Percentiles rank a stretch among this genome's conserved stretches.
These are phyloP conservation scores for Prionailurus viverrinus DNA, from an alignment of 2,113 vertebrate species.

Conservation along the genomic window DNA sequence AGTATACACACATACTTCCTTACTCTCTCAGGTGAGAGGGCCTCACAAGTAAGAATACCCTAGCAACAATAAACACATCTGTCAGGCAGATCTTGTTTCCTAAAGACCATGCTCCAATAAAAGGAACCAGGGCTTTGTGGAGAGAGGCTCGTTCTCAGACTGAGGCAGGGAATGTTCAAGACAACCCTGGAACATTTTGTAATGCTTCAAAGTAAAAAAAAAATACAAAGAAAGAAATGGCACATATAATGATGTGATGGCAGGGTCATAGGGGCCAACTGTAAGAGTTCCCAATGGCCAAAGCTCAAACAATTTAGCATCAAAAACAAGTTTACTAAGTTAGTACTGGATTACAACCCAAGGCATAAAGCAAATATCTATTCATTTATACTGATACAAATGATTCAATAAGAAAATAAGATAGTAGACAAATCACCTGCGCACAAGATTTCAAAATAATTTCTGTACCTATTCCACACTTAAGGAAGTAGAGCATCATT, in stretches of 20 bases:
- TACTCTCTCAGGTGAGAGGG: background rate
- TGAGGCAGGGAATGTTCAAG: background rate
- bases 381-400: background rate
- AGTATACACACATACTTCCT: background rate
- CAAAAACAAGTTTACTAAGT: background rate
- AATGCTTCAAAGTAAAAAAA: background rate
- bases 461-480: background rate
- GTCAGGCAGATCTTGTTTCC: background rate
- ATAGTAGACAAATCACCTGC: background rate
- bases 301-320: background rate
- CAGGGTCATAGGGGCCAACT: no score
- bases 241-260: no score
- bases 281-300: background rate
- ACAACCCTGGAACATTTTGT: background rate
- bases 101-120: background rate
- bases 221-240: background rate
- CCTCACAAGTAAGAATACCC: background rate
- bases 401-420: background rate
- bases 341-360: background rate
- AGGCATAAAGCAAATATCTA: background rate
- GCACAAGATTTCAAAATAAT: background rate
- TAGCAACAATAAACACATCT: background rate
- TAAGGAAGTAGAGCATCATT: background rate
- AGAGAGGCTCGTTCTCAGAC: background rate
- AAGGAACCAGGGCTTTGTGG: background rate